These are phyloP conservation scores for Eleutherodactylus coqui DNA, from an alignment of 2,797 vertebrate species.

Conservation along the genomic window DNA sequence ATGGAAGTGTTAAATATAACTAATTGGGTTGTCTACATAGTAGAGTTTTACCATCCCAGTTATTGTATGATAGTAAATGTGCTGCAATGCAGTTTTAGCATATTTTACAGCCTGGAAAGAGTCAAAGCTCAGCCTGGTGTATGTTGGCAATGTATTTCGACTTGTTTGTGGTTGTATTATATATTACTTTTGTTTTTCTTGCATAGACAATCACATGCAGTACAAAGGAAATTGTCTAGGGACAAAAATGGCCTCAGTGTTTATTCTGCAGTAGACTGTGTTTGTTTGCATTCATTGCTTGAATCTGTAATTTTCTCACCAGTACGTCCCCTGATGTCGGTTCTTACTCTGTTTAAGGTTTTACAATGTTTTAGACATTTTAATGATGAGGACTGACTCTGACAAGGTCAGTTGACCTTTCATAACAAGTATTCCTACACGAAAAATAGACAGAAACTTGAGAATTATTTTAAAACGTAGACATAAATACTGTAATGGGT, in stretches of 20 bases:
- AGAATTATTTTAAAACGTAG: slow-evolving; percentile 15
- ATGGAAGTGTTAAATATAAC: background rate
- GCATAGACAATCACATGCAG: slow-evolving; percentile 36
- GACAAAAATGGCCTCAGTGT: slow-evolving; percentile 24
- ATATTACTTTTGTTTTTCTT: slow-evolving; percentile 37
- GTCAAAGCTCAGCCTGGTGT: background rate
- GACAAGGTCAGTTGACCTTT: slow-evolving; percentile 40
- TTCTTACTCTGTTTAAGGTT: slow-evolving; percentile 14
- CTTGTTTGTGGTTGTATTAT: slow-evolving; percentile 13
- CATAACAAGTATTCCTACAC: slow-evolving; percentile 26
- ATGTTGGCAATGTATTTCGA: background rate
- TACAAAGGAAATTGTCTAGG: slow-evolving; percentile 43
- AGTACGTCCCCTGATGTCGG: background rate
- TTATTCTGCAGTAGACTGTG: slow-evolving; percentile 39
- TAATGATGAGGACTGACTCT: background rate
- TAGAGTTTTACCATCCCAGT: background rate
- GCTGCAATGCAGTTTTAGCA: background rate
- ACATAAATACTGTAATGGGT: background rate
- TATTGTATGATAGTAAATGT: background rate
- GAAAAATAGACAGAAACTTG: slow-evolving; percentile 5
- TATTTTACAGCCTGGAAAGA: slow-evolving; percentile 6
- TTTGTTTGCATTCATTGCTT: slow-evolving; percentile 43
- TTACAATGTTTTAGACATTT: slow-evolving; percentile 50
- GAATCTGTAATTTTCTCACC: slow-evolving; percentile 45
- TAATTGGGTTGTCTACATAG: background rate